Base-by-base conservation (phyloP, 2,797 vertebrate species). In the Paguma larvata region DNA sequence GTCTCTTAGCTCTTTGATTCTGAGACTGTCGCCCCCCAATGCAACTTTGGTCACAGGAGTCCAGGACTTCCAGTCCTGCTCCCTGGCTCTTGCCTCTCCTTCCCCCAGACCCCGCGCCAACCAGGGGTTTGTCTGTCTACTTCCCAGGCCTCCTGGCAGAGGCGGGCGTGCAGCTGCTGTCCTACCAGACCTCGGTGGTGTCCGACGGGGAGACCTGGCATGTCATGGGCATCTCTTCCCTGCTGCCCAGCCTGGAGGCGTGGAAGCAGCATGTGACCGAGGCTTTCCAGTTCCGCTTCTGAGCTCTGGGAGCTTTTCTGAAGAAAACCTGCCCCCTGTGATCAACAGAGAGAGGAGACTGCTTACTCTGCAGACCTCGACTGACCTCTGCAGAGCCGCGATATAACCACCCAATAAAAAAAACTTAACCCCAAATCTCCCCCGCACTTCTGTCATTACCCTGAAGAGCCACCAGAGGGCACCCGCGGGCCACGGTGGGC, bases 121-220 rank as follows among this genome's bases (percentile, higher is more conserved):
- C 65, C 27, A 8, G 15, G 2, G 8, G 0, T 85, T 84, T 97
- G 46, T 93, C 8, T 46, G 0, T 87, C 53, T 98, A 30, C 96
- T 92, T 53, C 63, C 70, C 98, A 99, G 99, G 99, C 80, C 98
- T 99, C 67, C 98, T 99, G 98, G 98, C 98, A 88, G 97, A 99
- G 72, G 98, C 97, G 0, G 99, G 98, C 11, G 96, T 99, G 65
- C 99, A 99, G 97, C 99, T 99, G 15, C 98, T 99, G 97, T 99
- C 98, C 27, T 99, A 99, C 98, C 99, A 99, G 95, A 98, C 99
- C 97, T 99, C 99, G 0, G 51, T 96, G 82, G 96, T 80, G 0
- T 95, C 97, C 25, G 91, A 94, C 0, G 99, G 99, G 70, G 99
- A 99, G 72, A 98, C 98, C 98, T 99, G 99, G 99, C 99, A 98